Percentiles rank a stretch among this genome's conserved stretches.
phyloP scores from a whole-genome alignment of 2,797 vertebrate species.

The Takifugu ocellatus region DNA sequence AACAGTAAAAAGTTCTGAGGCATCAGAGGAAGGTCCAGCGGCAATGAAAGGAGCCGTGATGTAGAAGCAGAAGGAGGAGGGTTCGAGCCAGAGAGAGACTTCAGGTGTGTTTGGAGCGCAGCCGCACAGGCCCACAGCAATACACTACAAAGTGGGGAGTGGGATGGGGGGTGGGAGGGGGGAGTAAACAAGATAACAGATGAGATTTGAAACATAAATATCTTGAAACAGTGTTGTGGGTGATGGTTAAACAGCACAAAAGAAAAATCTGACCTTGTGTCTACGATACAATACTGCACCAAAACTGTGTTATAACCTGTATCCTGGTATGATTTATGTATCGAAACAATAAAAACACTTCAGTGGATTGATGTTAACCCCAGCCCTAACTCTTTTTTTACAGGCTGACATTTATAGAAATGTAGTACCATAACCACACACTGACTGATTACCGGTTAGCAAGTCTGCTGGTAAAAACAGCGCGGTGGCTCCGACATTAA shows the following conservation, averaged over 20 bases:
- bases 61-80: conserved; percentile 44
- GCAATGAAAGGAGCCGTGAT: conserved; percentile 19
- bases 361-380: conserved; percentile 49
- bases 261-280: not conserved
- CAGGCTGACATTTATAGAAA: conserved; percentile 53
- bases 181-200: conserved; percentile 58
- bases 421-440: conserved; percentile 44
- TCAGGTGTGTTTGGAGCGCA: conserved; percentile 86
- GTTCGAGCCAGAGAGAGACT: conserved; percentile 67
- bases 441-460: conserved; percentile 34
- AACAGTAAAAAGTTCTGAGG: conserved; percentile 16
- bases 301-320: not conserved
- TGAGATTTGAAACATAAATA: conserved; percentile 31
- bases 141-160: conserved; percentile 63
- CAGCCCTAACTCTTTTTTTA: conserved; percentile 39
- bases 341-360: conserved; percentile 39
- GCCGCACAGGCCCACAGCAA: conserved; percentile 82
- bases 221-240: not conserved
- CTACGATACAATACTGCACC: not conserved
- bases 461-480: conserved; percentile 29
- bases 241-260: conserved; percentile 1
- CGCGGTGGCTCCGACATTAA: conserved; percentile 1
- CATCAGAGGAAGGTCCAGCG: conserved; percentile 32
- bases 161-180: conserved; percentile 9
- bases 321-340: not conserved